Conservation (phyloP, 2,888 invertebrate genomes). For the Tenthredo scrophulariae region DNA sequence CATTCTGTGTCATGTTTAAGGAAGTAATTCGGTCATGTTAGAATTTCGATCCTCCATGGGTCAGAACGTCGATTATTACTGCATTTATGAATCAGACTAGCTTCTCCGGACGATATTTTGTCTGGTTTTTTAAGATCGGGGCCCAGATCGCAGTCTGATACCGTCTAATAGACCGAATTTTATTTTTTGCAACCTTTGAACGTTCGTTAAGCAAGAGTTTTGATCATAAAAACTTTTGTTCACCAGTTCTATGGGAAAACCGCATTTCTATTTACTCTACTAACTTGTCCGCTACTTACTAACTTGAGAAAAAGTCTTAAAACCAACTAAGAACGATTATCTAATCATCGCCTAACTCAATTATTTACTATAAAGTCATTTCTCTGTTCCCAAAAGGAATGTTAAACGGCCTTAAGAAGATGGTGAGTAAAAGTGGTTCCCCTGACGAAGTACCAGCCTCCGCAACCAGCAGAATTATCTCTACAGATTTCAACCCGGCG, state of each 20-base stretch:
- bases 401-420: constrained; percentile 88
- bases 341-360: neutral
- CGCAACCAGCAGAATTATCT: constrained; percentile 61
- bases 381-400: constrained; percentile 81
- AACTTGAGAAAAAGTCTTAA: neutral
- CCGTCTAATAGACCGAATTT: neutral
- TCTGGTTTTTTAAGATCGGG: no score
- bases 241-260: neutral
- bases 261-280: neutral
- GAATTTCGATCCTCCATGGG: no score
- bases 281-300: neutral
- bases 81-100: no score
- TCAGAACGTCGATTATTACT: no score
- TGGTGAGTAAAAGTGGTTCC: constrained; percentile 83
- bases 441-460: constrained; percentile 79
- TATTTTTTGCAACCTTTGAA: neutral
- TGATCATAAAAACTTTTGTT: neutral
- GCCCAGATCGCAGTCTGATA: neutral
- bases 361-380: constrained; percentile 32
- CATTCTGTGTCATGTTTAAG: neutral
- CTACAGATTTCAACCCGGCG: constrained; percentile 68
- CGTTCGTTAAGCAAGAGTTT: neutral
- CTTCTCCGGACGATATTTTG: no score
- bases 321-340: neutral
- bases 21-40: no score